A percentile compares a stretch with the other conserved stretches of the same genome.
phyloP scores from a whole-genome alignment of 2,113 vertebrate genomes.

The Cyphomyrus discorhynchus region DNA sequence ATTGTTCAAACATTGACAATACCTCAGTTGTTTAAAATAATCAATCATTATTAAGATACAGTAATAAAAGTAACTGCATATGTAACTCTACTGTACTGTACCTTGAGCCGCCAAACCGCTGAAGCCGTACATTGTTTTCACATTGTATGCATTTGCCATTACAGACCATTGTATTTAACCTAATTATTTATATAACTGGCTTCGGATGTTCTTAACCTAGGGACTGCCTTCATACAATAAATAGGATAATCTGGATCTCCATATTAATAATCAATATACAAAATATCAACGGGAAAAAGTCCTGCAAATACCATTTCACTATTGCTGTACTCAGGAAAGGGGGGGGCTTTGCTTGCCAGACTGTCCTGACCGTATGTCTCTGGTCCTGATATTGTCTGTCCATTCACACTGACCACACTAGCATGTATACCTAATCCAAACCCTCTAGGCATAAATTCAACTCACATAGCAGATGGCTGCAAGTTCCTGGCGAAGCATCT shows the following conservation, averaged over 20 bases:
- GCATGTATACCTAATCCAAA: background rate
- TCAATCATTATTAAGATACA: background rate
- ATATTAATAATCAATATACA: background rate
- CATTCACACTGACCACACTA: background rate
- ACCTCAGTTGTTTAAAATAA: background rate
- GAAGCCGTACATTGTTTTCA: background rate
- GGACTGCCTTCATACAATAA: background rate
- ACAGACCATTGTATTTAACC: background rate
- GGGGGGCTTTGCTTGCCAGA: background rate
- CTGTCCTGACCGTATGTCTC: background rate
- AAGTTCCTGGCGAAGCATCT: conserved; percentile 70
- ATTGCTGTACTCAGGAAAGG: background rate
- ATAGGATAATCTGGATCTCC: background rate
- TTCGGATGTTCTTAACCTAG: background rate
- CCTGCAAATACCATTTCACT: background rate
- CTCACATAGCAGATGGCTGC: conserved; percentile 78
- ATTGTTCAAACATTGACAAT: background rate
- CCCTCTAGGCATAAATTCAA: conserved; percentile 13
- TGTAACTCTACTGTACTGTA: background rate
- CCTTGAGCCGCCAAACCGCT: background rate
- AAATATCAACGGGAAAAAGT: background rate
- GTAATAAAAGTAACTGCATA: background rate
- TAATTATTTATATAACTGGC: background rate
- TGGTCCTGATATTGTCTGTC: background rate
- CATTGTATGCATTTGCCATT: background rate